Base-by-base conservation (phyloP, 2,797 vertebrate species). In the Champsocephalus esox region DNA sequence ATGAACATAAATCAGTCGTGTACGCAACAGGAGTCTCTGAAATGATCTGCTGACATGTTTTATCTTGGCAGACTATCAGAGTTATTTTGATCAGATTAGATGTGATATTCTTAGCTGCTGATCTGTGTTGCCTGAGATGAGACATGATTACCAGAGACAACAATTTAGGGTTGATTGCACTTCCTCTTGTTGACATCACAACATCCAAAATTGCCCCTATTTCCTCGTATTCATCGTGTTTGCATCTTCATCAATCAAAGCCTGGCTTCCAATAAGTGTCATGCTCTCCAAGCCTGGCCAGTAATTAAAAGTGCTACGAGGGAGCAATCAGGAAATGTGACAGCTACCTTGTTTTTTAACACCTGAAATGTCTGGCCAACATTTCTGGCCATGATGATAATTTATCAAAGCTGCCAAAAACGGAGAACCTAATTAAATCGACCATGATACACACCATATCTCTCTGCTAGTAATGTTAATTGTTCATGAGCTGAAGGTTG, bases 251-350 rank as follows among this genome's bases (percentile, higher is more conserved):
- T 91, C 81, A 75, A 73, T 91, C 87, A 84, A 76, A 81, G 21
- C n/a, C 10, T 0, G 44, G 49, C 66, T 80, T 85, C 60, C n/a
- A 3, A 66, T 71, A 43, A 80, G 56, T 50, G 24, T 10, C 32
- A 34, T 11, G 44, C 52, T 44, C 51, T 77, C 14, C 46, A 46
- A 65, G 65, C 64, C 76, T 10, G 50, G 59, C 45, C 58, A 45
- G 48, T 88, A 83, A 91, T 90, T 88, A 89, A 82, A 84, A 79
- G 62, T 46, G 77, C 70, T 77, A 61, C 63, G n/a, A 77, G 64
- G 9, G 46, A 77, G 79, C 60, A 75, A 83, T 90, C 64, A 75
- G 64, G 41, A 46, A 34, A 70, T n/a, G 9, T 66, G 70, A 75
- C 63, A 66, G 70, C 43, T 43, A 58, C 24, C 55, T 69, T 71